Base-by-base conservation (phyloP, 2,113 vertebrate genomes). In the Corythornis vintsioides region DNA sequence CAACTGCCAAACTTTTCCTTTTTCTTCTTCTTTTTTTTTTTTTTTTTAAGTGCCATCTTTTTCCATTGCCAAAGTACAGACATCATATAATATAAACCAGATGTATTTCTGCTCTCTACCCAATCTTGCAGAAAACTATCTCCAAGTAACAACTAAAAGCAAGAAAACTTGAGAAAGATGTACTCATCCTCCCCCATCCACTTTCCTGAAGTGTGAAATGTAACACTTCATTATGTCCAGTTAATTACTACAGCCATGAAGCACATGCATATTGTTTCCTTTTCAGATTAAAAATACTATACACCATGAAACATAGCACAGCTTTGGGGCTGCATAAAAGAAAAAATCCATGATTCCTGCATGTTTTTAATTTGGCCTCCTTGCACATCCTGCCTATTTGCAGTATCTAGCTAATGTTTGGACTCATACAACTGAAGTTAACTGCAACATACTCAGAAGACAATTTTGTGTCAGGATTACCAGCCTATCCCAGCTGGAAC, bases 21-120 rank as follows among this genome's bases (percentile, higher is more conserved):
- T 63, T 94, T 63, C 47, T 65, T 65, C 70, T 85, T 90, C 43
- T 76, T 94, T 79, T 93, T 38, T 38, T 38, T 38, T 38, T 38
- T 38, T 38, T 82, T 94, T 91, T 85, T 5, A 70, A 95, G 93
- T 95, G 94, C 92, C 94, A 95, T 95, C 93, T 89, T 95, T 92
- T 91, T 85, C 71, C 72, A 57, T 77, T 89, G 92, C 94, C 92
- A 92, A 86, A 95, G 79, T 94, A 86, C 92, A 95, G 89, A 90
- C 93, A 95, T 95, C 92, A 77, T 33, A 31, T 96, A 95, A 96
- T 95, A 83, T 19, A 83, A 95, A 95, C 2, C 95, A 96, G 95
- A 95, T 96, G 95, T 91, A 73, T 73, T 92, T 83, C 65, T 92
- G 85, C 67, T 95, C 52, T 64, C 52, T 80, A 67, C 85, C 55